A percentile compares a stretch with the other conserved stretches of the same genome.
Conservation (phyloP, 2,888 invertebrate genomes). For the Petrolisthes cinctipes region DNA sequence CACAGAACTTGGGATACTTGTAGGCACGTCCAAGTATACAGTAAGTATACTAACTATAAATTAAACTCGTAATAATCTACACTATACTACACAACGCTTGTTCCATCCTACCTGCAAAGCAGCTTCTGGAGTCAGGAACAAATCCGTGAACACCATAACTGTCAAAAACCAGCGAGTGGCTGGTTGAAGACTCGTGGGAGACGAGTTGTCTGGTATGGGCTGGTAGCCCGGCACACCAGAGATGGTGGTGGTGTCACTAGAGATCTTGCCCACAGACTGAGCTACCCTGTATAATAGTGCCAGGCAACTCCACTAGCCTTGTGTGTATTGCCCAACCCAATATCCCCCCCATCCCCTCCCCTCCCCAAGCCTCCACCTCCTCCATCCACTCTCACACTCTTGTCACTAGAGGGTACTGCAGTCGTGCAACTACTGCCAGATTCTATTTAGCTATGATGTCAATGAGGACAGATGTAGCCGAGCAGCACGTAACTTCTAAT, state of each 20-base stretch:
- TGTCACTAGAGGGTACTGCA: background rate
- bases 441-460: conserved; percentile 15
- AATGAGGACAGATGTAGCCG: conserved; percentile 16
- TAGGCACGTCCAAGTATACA: too few species aligned
- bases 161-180: too few species aligned
- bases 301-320: background rate
- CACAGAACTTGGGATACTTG: too few species aligned
- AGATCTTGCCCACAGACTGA: conserved; percentile 27
- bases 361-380: conserved; percentile 3
- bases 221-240: background rate
- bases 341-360: background rate
- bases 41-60: too few species aligned
- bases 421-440: conserved; percentile 27
- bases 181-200: too few species aligned
- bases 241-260: conserved; percentile 17
- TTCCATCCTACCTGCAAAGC: background rate
- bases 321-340: background rate
- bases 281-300: background rate
- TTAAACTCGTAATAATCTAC: too few species aligned
- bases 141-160: conserved; percentile 17
- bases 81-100: background rate
- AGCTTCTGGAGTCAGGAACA: background rate
- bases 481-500: background rate
- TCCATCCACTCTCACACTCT: background rate
- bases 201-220: too few species aligned